Percentiles rank a stretch among this genome's conserved stretches.
Evolutionary conservation across 1,140 invertebrate genomes (phyloP).

Genomic region (Bombus polaris): DNA sequence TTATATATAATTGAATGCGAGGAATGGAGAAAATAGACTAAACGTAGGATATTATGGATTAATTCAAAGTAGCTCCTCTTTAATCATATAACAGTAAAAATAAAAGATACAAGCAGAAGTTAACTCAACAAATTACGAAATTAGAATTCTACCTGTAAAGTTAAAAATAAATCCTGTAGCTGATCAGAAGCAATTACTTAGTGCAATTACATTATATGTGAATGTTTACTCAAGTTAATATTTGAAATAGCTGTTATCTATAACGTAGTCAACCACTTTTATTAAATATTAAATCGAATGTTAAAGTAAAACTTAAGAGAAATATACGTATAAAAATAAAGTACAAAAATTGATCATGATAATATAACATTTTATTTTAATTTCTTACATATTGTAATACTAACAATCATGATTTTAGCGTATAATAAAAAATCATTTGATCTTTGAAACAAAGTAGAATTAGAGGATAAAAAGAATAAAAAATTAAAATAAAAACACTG

Average conservation of each 20-base stretch:
- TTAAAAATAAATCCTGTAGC: too few species aligned
- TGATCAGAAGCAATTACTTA: background rate
- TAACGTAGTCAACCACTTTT: background rate
- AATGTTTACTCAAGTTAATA: background rate
- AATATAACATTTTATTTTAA: background rate
- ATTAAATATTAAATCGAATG: background rate
- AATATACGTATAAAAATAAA: background rate
- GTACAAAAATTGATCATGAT: background rate
- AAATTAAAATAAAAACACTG: background rate
- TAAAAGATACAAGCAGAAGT: background rate
- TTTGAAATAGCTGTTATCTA: background rate
- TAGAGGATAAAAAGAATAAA: background rate
- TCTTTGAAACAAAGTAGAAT: too few species aligned
- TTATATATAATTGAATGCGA: background rate
- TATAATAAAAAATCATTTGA: too few species aligned
- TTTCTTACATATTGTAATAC: too few species aligned
- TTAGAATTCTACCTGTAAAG: background rate
- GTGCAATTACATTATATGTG: background rate
- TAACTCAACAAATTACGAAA: background rate
- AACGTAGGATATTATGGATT: too few species aligned
- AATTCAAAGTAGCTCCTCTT: too few species aligned
- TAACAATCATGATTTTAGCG: too few species aligned
- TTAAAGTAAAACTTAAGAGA: background rate
- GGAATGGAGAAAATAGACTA: too few species aligned
- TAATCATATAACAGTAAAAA: too few species aligned